Evolutionary conservation across 2,113 vertebrate species (phyloP).

Genomic region (Lontra canadensis): DNA sequence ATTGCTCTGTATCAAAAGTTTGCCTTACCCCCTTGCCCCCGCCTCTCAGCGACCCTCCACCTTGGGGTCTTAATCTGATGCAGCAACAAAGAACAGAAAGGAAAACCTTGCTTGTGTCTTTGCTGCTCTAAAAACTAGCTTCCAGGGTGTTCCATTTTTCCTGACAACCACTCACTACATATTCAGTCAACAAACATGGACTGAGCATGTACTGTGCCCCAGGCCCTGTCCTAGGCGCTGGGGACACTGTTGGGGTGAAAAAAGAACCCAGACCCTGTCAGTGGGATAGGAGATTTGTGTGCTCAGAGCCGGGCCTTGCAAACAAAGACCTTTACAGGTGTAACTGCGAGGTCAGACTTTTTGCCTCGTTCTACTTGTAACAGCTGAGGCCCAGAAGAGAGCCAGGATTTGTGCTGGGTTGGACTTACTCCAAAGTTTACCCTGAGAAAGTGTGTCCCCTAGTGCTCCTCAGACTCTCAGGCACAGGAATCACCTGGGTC

Average conservation of each 20-base stretch:
- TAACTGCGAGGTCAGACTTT: background rate
- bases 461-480: background rate
- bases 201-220: background rate
- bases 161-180: background rate
- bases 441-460: background rate
- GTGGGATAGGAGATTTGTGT: background rate
- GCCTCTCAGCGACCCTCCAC: background rate
- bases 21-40: background rate
- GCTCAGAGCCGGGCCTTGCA: background rate
- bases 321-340: background rate
- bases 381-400: background rate
- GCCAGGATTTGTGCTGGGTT: background rate
- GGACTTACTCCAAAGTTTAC: background rate
- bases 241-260: background rate
- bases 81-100: constrained; percentile 23
- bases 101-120: background rate
- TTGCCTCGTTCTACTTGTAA: background rate
- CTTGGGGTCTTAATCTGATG: background rate
- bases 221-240: background rate
- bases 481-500: background rate
- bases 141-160: background rate
- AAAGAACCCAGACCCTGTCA: background rate
- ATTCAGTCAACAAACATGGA: background rate
- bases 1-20: background rate
- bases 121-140: constrained; percentile 20